Evolutionary conservation across 2,797 vertebrate genomes (phyloP).

Genomic region (Ataeniobius toweri): DNA sequence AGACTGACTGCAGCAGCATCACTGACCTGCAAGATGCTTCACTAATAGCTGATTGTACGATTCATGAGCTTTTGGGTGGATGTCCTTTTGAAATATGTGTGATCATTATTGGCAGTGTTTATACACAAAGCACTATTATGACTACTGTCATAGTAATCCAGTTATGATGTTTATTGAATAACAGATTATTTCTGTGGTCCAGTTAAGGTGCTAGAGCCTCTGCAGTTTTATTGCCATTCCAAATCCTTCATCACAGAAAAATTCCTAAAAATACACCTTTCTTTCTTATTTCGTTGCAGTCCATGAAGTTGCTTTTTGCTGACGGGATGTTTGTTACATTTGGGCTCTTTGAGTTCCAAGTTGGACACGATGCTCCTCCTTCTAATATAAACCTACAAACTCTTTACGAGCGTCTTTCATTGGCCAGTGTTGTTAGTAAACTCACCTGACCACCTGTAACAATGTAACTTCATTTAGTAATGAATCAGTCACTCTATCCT

Average conservation of each 20-base stretch:
- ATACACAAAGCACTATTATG: background rate
- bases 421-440: too few species aligned
- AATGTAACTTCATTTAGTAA: background rate
- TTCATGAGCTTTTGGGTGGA: background rate
- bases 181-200: background rate
- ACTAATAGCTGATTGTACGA: conserved; percentile 5
- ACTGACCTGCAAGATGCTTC: conserved; percentile 3
- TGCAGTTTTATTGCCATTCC: background rate
- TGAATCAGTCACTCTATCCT: background rate
- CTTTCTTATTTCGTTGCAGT: background rate
- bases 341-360: background rate
- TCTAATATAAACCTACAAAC: background rate
- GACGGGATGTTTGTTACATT: background rate
- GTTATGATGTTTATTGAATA: background rate
- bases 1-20: conserved; percentile 15
- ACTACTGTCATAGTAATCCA: background rate
- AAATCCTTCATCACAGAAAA: background rate
- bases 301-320: background rate
- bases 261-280: background rate
- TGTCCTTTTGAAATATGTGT: background rate
- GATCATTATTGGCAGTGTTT: background rate
- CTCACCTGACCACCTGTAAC: background rate
- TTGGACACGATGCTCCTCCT: background rate
- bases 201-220: too few species aligned
- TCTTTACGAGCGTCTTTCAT: background rate